A percentile compares a stretch with the other conserved stretches of the same genome.
These are phyloP conservation scores for Leptinotarsa rubiginosa DNA, from an alignment of 2,888 invertebrate genomes.

Conservation along the genomic window DNA sequence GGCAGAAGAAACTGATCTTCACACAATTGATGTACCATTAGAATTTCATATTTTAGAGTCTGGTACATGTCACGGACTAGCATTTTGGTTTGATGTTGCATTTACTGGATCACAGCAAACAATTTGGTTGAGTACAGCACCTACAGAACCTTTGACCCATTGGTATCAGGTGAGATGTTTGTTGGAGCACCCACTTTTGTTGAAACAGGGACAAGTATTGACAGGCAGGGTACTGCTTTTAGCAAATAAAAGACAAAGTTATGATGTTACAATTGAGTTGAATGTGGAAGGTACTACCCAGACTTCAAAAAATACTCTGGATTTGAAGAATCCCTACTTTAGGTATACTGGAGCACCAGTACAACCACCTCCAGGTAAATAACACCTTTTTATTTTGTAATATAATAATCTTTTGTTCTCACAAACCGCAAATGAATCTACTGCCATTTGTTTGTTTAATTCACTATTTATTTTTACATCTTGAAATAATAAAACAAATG, in stretches of 20 bases:
- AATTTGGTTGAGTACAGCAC: conserved; percentile 97
- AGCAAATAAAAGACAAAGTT: conserved; percentile 97
- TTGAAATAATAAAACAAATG: no score
- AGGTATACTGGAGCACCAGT: conserved; percentile 94
- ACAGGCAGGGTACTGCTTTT: conserved; percentile 88
- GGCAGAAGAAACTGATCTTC: conserved; percentile 93
- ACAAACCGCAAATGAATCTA: no score
- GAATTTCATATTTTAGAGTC: conserved; percentile 93
- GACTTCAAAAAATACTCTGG: conserved; percentile 90
- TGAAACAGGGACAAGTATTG: conserved; percentile 92
- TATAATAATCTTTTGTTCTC: background rate
- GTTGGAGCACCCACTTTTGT: conserved; percentile 92
- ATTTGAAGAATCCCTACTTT: conserved; percentile 98
- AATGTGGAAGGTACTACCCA: conserved; percentile 89
- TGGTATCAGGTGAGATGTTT: conserved; percentile 81
- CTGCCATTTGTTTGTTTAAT: no score
- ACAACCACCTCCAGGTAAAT: conserved; percentile 81
- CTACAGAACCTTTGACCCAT: conserved; percentile 97
- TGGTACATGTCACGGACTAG: conserved; percentile 95
- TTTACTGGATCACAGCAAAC: conserved; percentile 91
- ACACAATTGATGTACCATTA: conserved; percentile 94
- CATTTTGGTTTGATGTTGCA: conserved; percentile 99
- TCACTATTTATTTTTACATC: no score
- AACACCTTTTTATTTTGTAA: background rate
- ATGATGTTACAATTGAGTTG: conserved; percentile 97